Evolutionary conservation across 2,797 vertebrate genomes (phyloP).

Genomic region (Rhinella marina): DNA sequence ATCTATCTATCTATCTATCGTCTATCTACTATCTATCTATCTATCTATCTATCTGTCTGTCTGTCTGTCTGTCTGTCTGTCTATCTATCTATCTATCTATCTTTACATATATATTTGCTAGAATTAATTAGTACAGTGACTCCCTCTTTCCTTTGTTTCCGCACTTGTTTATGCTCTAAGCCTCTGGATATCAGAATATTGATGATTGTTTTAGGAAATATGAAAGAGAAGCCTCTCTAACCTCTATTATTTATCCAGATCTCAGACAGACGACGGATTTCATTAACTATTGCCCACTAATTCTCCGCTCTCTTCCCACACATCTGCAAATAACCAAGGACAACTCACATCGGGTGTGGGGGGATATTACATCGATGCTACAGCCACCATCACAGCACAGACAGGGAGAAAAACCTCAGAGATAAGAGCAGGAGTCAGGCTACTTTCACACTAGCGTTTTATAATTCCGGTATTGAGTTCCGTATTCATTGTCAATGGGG

Average conservation of each 20-base stretch:
- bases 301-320: background rate
- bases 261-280: background rate
- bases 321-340: background rate
- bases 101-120: background rate
- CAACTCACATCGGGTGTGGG: background rate
- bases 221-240: background rate
- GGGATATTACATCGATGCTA: background rate
- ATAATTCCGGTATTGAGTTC: too few relatives aligned
- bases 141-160: background rate
- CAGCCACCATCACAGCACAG: background rate
- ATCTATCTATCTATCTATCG: too few relatives aligned
- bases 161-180: background rate
- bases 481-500: too few relatives aligned
- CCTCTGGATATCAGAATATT: background rate
- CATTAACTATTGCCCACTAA: slow-evolving; percentile 11
- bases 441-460: too few relatives aligned
- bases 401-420: background rate
- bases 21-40: too few relatives aligned
- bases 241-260: background rate
- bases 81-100: background rate
- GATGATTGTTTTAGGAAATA: background rate
- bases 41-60: too few relatives aligned
- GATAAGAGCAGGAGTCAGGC: background rate
- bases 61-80: too few relatives aligned
- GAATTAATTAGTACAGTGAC: too few relatives aligned